Conservation (phyloP, 2,113 vertebrate species). For the Neofelis nebulosa region DNA sequence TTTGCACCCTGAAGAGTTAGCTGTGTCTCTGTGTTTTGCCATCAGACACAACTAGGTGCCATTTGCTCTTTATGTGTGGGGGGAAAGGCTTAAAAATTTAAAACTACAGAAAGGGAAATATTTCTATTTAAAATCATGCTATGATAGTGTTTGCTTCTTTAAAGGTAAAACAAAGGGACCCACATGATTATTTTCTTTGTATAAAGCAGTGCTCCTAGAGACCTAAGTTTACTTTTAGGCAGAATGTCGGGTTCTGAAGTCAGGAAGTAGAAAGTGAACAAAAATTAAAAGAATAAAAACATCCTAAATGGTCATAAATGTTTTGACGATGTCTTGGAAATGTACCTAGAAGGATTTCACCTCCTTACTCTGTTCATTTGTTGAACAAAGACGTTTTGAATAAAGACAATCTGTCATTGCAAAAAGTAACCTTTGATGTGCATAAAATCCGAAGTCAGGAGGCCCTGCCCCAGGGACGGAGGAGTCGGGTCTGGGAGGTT, state of each 20-base stretch:
- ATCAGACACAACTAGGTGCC: conserved; percentile 83
- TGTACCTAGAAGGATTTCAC: conserved; percentile 95
- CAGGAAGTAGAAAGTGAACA: conserved; percentile 90
- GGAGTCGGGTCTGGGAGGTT: background rate
- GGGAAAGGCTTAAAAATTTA: conserved; percentile 78
- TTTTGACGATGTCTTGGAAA: conserved; percentile 90
- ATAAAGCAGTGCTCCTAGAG: conserved; percentile 93
- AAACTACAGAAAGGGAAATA: conserved; percentile 75
- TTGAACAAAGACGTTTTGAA: conserved; percentile 97
- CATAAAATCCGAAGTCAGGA: conserved; percentile 70
- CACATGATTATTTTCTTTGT: conserved; percentile 87
- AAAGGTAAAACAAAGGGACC: conserved; percentile 74
- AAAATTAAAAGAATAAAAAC: conserved; percentile 83
- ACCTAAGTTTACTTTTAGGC: conserved; percentile 91
- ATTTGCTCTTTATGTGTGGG: conserved; percentile 82
- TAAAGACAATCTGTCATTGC: conserved; percentile 98
- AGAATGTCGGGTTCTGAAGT: conserved; percentile 91
- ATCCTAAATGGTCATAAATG: conserved; percentile 88
- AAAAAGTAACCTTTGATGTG: conserved; percentile 82
- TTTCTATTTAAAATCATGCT: conserved; percentile 85
- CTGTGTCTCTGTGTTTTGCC: conserved; percentile 85
- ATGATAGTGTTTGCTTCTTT: conserved; percentile 86
- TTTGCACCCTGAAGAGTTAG: conserved; percentile 89
- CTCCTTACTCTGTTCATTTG: conserved; percentile 95
- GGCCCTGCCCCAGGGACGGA: background rate